Evolutionary conservation across 1,140 invertebrate species (phyloP), one percentile per base, ranked within the genome.

Genomic region (Telenomus remus): DNA sequence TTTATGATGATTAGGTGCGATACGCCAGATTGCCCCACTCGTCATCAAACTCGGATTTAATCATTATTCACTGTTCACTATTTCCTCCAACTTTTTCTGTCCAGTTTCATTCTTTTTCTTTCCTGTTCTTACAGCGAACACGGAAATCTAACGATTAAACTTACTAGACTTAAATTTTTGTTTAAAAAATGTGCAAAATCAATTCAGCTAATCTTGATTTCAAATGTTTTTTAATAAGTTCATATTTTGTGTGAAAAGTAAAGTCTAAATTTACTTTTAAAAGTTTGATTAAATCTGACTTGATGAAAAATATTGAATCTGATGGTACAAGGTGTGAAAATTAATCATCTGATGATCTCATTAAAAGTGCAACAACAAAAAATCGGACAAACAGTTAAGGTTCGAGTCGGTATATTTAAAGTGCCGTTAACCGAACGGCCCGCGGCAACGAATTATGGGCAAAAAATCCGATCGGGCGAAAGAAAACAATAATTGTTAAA

Each of bases 401-500:
- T 12, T n/a, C 42, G 42, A 37, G 53, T 34, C 27, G 27, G 48
- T 50, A n/a, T n/a, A 12, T 42, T 44, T 44, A 10, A 55, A 55
- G 35, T 10, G 42, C 51, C 57, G 34, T 55, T 48, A 70, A 60
- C 42, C 35, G 43, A 9, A 8, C 51, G 66, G 34, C 14, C 65
- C 43, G 43, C 14, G 34, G 14, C 42, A 12, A 46, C 14, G 51
- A 59, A 64, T 72, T 53, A 64, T 64, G 34, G 49, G 33, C 47
- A 50, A 61, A 63, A 43, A 37, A 48, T 27, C 19, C 1, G 42
- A 72, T 47, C 61, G 50, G 19, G 48, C 63, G 43, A 57, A 12
- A 57, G 53, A 64, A n/a, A 75, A 68, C 54, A 75, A 75, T n/a
- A n/a, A n/a, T n/a, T n/a, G n/a, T 75, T 75, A 75, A 69, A 75